Evolutionary conservation across 2,113 vertebrate species (phyloP).

Genomic region (Clarias macrocephalus): DNA sequence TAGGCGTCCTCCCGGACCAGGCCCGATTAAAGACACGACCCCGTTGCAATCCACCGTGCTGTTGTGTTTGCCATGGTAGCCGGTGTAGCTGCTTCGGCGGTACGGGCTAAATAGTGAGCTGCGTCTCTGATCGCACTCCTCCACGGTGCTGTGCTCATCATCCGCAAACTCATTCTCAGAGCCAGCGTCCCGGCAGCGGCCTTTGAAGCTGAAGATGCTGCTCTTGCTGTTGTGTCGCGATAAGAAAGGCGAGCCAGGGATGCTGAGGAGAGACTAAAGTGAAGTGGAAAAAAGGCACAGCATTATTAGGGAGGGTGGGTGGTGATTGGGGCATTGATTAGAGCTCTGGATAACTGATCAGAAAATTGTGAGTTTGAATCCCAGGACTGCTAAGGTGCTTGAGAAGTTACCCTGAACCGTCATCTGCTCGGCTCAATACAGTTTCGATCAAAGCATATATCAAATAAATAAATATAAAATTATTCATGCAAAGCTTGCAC

Average conservation of each 20-base stretch:
- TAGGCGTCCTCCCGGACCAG: slow-evolving; percentile 88
- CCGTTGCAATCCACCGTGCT: slow-evolving; percentile 98
- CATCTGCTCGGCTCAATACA: not conserved
- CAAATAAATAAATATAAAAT: not conserved
- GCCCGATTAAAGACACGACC: slow-evolving; percentile 95
- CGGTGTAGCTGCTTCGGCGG: slow-evolving; percentile 92
- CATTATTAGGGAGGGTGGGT: not conserved
- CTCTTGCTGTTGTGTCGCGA: slow-evolving; percentile 97
- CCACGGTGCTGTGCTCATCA: slow-evolving; percentile 96
- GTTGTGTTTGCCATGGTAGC: slow-evolving; percentile 94
- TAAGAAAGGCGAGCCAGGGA: slow-evolving; percentile 93
- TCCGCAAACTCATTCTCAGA: slow-evolving; percentile 97
- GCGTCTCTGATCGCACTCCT: slow-evolving; percentile 91
- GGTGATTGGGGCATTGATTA: not conserved
- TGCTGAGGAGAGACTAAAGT: slow-evolving; percentile 91
- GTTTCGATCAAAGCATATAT: not conserved
- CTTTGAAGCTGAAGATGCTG: slow-evolving; percentile 98
- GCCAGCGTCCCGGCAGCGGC: slow-evolving; percentile 86
- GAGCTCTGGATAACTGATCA: not conserved
- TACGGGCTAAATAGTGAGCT: slow-evolving; percentile 94
- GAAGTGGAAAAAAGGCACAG: slow-evolving; percentile 27
- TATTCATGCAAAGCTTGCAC: not conserved
- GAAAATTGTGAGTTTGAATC: not conserved
- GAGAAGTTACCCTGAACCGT: not conserved
- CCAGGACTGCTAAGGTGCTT: not conserved